phyloP scores from a whole-genome alignment of 2,888 invertebrate species.

The Didymodactylos carnosus region DNA sequence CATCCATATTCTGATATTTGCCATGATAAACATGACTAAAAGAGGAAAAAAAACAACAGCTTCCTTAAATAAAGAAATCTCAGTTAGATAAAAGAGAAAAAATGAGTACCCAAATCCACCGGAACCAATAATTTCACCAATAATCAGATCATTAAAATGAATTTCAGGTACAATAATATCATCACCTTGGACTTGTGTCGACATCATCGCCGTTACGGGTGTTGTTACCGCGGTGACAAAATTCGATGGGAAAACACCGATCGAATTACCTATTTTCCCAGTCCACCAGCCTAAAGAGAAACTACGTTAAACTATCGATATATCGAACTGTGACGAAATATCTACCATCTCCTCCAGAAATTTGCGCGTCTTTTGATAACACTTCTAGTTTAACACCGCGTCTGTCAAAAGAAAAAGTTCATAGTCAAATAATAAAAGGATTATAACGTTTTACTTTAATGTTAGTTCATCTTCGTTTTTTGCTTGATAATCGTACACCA shows the following conservation, averaged over 20 bases:
- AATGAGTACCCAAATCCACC: constrained; percentile 83
- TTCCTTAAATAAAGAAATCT: constrained; percentile 11
- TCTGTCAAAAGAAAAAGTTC: background rate
- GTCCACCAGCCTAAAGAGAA: constrained; percentile 99
- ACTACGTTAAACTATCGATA: no score
- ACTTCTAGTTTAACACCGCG: constrained; percentile 39
- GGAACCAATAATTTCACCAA: constrained; percentile 80
- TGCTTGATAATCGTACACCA: background rate
- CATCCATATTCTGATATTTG: background rate
- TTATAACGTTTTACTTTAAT: background rate
- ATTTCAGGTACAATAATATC: no score
- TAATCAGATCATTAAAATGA: constrained; percentile 58
- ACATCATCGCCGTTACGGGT: constrained; percentile 20
- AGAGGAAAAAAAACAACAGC: background rate
- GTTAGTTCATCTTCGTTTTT: background rate
- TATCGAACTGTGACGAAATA: no score
- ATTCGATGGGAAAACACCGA: constrained; percentile 69
- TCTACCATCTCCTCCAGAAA: constrained; percentile 85
- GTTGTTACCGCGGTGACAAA: constrained; percentile 47
- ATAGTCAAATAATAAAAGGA: background rate
- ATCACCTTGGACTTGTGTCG: constrained; percentile 19
- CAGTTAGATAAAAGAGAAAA: no score
- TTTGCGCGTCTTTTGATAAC: constrained; percentile 71
- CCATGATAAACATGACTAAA: background rate
- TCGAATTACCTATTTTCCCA: constrained; percentile 68